Evolutionary conservation across 2,888 invertebrate species (phyloP), one percentile per base, ranked within the genome.

Genomic region (Thymelicus acteon): DNA sequence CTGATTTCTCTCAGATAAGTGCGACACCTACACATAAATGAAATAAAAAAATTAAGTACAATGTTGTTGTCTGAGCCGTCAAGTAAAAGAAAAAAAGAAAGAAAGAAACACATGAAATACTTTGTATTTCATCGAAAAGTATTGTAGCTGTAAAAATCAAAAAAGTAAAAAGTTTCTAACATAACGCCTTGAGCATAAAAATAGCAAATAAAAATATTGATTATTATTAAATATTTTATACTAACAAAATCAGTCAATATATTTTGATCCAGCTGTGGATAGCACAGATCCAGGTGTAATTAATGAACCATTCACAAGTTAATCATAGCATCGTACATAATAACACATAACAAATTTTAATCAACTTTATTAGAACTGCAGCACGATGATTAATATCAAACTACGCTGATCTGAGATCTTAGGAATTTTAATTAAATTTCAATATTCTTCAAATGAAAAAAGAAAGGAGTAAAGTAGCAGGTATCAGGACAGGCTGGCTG

Each of bases 401-500:
- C 75, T 72, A 72, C 75, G 73, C 78, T 66, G 75, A 80, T 75
- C 77, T 78, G 72, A 74, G 75, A 80, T 79, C 78, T 79, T 78
- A 82, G 81, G 82, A 85, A 87, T 87, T 86, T 87, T 86, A 88
- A 90, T 89, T 86, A 85, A 85, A 83, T 82, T 85, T 82, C 85
- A 85, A 88, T 86, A 86, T 85, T 79, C 78, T 77, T 83, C 77
- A 84, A 84, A 85, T 79, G 80, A 75, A 79, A 82, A 83, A 84
- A 83, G 86, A 84, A 86, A 82, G 79, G 82, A 74, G 75, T 74
- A 75, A 78, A 80, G 81, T 79, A 78, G 75, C 80, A 77, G 82
- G 80, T 82, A 83, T 82, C 80, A 80, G 79, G 78, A 81, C 78
- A 72, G 66, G 76, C 80, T 79, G 75, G 77, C 78, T 77, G 74